phyloP scores from a whole-genome alignment of 2,113 vertebrate genomes.

The Apteryx mantelli region DNA sequence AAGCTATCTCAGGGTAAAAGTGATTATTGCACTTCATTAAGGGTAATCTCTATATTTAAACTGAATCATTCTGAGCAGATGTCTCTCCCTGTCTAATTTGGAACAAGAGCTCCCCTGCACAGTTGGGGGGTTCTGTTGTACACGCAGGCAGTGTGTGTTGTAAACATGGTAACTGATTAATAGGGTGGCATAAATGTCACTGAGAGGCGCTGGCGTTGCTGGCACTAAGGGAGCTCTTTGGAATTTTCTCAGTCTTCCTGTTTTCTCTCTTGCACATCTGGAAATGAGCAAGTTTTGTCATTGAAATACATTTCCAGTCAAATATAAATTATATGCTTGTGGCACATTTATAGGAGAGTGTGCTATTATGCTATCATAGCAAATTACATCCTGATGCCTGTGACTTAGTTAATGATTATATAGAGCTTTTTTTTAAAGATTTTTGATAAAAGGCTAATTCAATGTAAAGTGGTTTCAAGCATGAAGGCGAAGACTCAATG shows the following conservation, averaged over 20 bases:
- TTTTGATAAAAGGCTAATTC: conserved; percentile 15
- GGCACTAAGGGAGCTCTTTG: background rate
- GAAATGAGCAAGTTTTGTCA: background rate
- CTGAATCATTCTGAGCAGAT: background rate
- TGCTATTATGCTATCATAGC: conserved; percentile 13
- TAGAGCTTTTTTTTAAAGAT: conserved; percentile 4
- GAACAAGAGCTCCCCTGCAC: background rate
- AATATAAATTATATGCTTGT: background rate
- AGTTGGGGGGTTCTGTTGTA: background rate
- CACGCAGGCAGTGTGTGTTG: background rate
- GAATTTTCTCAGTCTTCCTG: background rate
- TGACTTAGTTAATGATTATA: conserved; percentile 44
- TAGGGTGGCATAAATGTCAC: background rate
- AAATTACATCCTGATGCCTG: conserved; percentile 34
- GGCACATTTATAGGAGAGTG: conserved; percentile 24
- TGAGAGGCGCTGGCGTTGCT: background rate
- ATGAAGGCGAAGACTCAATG: background rate
- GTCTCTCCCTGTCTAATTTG: background rate
- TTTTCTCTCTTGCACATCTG: background rate
- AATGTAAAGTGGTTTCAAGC: background rate
- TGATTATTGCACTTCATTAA: background rate
- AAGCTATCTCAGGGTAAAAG: background rate
- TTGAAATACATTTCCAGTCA: background rate
- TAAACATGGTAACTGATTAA: background rate
- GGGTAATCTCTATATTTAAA: background rate